Percentiles rank a stretch among this genome's conserved stretches.
These are phyloP conservation scores for Tholera decimalis DNA, from an alignment of 2,888 invertebrate genomes.

Conservation along the genomic window DNA sequence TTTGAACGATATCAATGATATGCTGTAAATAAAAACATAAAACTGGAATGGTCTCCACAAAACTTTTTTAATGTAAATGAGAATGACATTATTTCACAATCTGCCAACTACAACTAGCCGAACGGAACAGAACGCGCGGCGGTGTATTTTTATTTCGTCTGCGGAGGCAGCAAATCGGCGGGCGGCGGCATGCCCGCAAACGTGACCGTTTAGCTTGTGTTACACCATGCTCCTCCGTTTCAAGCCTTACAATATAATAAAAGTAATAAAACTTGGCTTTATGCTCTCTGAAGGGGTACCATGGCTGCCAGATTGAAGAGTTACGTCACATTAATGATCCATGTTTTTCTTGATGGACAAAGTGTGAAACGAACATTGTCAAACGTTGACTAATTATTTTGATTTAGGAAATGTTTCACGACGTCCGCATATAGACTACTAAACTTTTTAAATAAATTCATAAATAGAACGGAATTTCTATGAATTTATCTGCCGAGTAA, in stretches of 20 bases:
- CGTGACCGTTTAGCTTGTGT: conserved; percentile 41
- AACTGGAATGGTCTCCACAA: conserved; percentile 17
- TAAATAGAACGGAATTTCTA: no score
- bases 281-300: conserved; percentile 1
- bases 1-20: background rate
- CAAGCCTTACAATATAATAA: conserved; percentile 39
- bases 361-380: background rate
- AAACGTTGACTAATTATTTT: no score
- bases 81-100: conserved; percentile 52
- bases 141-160: conserved; percentile 46
- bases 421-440: no score
- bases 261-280: conserved; percentile 26
- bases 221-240: conserved; percentile 36
- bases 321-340: background rate
- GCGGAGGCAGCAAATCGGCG: conserved; percentile 15
- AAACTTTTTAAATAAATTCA: no score
- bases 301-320: background rate
- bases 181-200: conserved; percentile 43
- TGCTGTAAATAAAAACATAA: conserved; percentile 10
- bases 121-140: conserved; percentile 6
- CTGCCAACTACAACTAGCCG: conserved; percentile 49
- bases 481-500: no score
- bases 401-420: no score
- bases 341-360: background rate
- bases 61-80: conserved; percentile 33